Conservation (phyloP, 2,113 vertebrate species). For the Nesoenas mayeri region DNA sequence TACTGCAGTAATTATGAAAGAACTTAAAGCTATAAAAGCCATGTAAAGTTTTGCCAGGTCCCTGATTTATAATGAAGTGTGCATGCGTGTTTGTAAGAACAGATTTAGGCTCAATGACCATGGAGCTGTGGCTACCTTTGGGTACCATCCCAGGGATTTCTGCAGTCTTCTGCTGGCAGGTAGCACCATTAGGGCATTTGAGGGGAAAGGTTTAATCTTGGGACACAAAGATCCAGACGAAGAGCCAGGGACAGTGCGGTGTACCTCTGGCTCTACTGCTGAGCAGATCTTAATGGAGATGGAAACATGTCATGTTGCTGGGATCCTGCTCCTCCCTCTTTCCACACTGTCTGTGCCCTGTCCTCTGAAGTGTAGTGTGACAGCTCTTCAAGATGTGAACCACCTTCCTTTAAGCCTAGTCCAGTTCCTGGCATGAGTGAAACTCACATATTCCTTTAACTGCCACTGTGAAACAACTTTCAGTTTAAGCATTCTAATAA, state of each 20-base stretch:
- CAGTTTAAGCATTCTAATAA: background rate
- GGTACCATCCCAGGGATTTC: background rate
- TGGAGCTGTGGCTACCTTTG: background rate
- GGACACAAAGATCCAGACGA: background rate
- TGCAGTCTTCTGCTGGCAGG: background rate
- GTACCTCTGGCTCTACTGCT: background rate
- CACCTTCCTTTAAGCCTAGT: background rate
- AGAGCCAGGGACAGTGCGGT: fast-evolving
- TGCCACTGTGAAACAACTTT: background rate
- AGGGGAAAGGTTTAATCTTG: background rate
- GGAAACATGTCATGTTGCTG: background rate
- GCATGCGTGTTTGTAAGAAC: background rate
- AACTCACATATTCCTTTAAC: background rate
- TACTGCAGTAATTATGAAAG: background rate
- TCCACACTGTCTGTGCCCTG: background rate
- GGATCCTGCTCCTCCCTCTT: background rate
- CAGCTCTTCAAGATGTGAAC: background rate
- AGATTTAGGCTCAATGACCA: background rate
- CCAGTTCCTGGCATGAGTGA: background rate
- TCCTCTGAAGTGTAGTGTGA: background rate
- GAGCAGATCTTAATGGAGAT: background rate
- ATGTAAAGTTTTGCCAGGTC: background rate
- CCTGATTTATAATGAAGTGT: background rate
- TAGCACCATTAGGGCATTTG: background rate
- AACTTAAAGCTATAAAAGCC: background rate